These are phyloP conservation scores for Polyploca ridens DNA, from an alignment of 2,888 invertebrate genomes.

Conservation along the genomic window DNA sequence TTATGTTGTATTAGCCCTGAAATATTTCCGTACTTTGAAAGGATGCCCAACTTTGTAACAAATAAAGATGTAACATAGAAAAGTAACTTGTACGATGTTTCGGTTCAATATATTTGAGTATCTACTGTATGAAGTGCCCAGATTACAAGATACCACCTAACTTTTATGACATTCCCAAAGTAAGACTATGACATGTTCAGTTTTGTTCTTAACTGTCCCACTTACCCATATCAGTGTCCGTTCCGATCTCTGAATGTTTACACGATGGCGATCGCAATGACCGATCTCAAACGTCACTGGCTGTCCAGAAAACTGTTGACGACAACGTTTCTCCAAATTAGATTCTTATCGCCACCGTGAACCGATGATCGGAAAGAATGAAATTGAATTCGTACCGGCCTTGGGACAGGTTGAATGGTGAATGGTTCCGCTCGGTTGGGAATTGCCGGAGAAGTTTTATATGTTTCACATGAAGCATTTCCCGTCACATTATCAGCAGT, in stretches of 20 bases:
- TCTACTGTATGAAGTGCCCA: no score
- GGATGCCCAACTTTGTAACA: not conserved
- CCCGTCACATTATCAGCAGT: conserved; percentile 58
- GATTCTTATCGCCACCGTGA: conserved; percentile 61
- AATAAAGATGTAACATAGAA: no score
- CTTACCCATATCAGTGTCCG: conserved; percentile 42
- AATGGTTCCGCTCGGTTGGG: conserved; percentile 42
- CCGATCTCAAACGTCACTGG: conserved; percentile 43
- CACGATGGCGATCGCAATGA: conserved; percentile 29
- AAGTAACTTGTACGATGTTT: no score
- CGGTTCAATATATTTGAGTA: no score
- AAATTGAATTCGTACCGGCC: conserved; percentile 58
- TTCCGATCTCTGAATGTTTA: conserved; percentile 32
- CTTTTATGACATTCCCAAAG: conserved; percentile 39
- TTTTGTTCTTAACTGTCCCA: conserved; percentile 27
- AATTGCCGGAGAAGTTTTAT: conserved; percentile 46
- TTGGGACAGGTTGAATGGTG: conserved; percentile 33
- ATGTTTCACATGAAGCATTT: conserved; percentile 59
- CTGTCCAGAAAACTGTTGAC: conserved; percentile 60
- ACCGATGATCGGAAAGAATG: conserved; percentile 63
- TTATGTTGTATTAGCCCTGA: conserved; percentile 12
- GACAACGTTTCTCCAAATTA: conserved; percentile 55
- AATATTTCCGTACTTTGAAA: not conserved
- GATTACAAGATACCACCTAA: conserved; percentile 19
- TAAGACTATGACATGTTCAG: conserved; percentile 17